Percentiles rank a stretch among this genome's conserved stretches.
phyloP scores from a whole-genome alignment of 2,113 vertebrate genomes.

The Nannospalax galili region DNA sequence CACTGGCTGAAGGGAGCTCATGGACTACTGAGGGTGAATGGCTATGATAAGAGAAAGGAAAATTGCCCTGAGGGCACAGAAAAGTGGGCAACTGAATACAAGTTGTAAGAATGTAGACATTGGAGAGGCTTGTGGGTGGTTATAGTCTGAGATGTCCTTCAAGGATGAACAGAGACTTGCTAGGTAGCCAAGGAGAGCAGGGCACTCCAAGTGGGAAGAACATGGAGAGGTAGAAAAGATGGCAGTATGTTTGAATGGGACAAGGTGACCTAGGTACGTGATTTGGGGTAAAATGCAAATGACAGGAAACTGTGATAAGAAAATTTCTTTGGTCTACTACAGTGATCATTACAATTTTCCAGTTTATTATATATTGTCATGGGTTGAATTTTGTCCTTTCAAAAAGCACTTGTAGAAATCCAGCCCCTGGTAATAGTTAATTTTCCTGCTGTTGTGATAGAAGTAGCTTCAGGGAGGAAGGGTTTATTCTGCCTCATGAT shows the following conservation, averaged over 20 bases:
- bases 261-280: fast-evolving
- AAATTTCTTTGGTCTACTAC: background rate
- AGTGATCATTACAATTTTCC: background rate
- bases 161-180: background rate
- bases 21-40: fast-evolving
- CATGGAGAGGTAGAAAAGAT: background rate
- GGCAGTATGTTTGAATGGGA: fast-evolving
- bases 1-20: background rate
- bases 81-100: fast-evolving
- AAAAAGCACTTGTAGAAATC: background rate
- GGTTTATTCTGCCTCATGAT: background rate
- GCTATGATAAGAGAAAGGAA: fast-evolving
- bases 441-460: too few relatives aligned
- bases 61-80: background rate
- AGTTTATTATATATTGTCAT: too few relatives aligned
- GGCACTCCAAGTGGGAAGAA: too few relatives aligned
- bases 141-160: background rate
- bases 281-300: too few relatives aligned
- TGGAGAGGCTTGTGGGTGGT: background rate
- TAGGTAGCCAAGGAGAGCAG: fast-evolving
- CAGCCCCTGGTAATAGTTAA: too few relatives aligned
- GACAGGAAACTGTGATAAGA: background rate
- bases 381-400: background rate
- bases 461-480: background rate
- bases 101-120: fast-evolving